phyloP scores from a whole-genome alignment of 1,140 invertebrate species.

The Dendrolimus punctatus region DNA sequence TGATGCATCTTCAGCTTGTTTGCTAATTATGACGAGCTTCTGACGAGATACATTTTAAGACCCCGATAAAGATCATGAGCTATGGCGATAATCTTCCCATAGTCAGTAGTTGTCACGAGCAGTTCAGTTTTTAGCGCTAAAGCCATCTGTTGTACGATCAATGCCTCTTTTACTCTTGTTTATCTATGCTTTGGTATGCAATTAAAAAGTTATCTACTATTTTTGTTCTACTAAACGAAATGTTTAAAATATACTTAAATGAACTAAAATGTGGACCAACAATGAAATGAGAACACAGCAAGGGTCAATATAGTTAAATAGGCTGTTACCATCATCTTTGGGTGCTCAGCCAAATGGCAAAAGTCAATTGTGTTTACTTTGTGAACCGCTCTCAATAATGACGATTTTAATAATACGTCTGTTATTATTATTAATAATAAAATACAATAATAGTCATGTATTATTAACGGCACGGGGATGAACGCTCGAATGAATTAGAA shows the following conservation, averaged over 20 bases:
- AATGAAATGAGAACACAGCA: constrained; percentile 41
- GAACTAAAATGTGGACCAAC: constrained; percentile 32
- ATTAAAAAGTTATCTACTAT: too few species aligned
- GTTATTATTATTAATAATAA: constrained; percentile 48
- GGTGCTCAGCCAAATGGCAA: constrained; percentile 53
- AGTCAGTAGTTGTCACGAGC: too few species aligned
- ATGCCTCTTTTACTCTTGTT: too few species aligned
- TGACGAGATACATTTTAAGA: too few species aligned
- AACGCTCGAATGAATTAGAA: constrained; percentile 60
- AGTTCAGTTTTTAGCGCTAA: too few species aligned
- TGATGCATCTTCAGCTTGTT: too few species aligned
- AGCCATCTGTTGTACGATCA: too few species aligned
- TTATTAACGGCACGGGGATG: constrained; percentile 51
- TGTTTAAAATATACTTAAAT: not conserved
- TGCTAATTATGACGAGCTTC: too few species aligned
- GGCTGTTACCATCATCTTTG: constrained; percentile 35
- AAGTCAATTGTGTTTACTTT: constrained; percentile 62
- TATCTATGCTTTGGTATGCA: too few species aligned
- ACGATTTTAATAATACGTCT: constrained; percentile 52
- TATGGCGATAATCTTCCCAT: too few species aligned
- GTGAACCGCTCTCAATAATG: constrained; percentile 44
- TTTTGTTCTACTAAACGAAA: not conserved
- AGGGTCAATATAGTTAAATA: constrained; percentile 60
- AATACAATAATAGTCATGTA: constrained; percentile 57
- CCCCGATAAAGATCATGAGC: too few species aligned